Evolutionary conservation across 2,113 vertebrate species (phyloP), one percentile per base, ranked within the genome.

Genomic region (Camarhynchus parvulus): DNA sequence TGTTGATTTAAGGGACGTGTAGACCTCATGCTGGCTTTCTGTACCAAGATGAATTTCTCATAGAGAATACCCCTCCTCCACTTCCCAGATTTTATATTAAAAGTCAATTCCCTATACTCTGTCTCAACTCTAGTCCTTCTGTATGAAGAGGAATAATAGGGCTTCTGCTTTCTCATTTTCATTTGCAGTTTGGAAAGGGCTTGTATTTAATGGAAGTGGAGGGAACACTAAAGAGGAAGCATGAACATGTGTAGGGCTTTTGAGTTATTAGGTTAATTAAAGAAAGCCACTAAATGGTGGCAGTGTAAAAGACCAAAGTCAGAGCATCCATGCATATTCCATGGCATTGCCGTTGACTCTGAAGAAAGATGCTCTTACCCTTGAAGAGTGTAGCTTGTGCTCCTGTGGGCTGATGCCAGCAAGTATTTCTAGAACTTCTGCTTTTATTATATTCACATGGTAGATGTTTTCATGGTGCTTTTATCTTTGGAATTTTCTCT

Each of bases 1-100:
- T 89, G 94, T 94, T 94, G 80, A 87, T 94, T 89, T 94, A 96
- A 96, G 85, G 85, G 80, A 85, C 87, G 86, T 87, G 80, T 92
- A 94, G 90, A 95, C 92, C 66, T 96, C 92, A 86, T 83, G 88
- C 92, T 94, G 92, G 31, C 77, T 89, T 92, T 95, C 80, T 93
- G 37, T 77, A 93, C 69, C 73, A 82, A 61, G 62, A 81, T 58
- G 56, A 90, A 82, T 81, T 84, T 95, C 86, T 90, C 46, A 68
- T 61, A 92, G 73, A 78, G 61, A 87, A 81, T 28, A 81, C 9
- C 15, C 58, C 58, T 75, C 73, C 68, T 89, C 35, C 61, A 9
- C 25, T 83, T 63, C 50, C 44, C 88, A 78, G 73, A 84, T 72
- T 84, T 87, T 91, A 37, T 87, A 81, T 86, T 78, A 73, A 92